Evolutionary conservation across 2,888 invertebrate species (phyloP).

Genomic region (Amblyjoppa fuscipennis): DNA sequence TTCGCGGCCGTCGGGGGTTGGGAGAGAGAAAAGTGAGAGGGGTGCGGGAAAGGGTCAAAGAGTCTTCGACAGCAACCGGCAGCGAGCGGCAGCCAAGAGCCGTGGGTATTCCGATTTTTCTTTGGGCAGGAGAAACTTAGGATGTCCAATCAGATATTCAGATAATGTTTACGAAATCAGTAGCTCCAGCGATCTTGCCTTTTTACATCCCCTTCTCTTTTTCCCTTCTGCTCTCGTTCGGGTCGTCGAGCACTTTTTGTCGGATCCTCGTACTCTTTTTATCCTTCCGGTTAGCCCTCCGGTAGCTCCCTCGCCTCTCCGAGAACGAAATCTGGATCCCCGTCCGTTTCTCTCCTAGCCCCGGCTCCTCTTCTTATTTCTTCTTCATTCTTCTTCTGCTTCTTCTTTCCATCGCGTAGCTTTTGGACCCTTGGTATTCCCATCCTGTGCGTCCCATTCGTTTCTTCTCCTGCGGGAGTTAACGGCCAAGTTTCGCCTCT

Average conservation of each 20-base stretch:
- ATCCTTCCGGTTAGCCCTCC: background rate
- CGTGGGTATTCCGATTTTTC: slow-evolving; percentile 46
- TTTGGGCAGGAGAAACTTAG: slow-evolving; percentile 64
- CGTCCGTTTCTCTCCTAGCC: slow-evolving; percentile 35
- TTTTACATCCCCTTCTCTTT: slow-evolving; percentile 37
- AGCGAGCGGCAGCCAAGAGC: slow-evolving; percentile 32
- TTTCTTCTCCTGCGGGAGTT: slow-evolving; percentile 75
- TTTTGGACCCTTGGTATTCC: slow-evolving; percentile 51
- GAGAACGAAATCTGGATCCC: slow-evolving; percentile 12
- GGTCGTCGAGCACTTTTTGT: background rate
- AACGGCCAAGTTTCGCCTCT: slow-evolving; percentile 76
- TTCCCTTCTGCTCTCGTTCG: background rate
- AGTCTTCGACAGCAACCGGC: slow-evolving; percentile 52
- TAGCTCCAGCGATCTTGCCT: slow-evolving; percentile 37
- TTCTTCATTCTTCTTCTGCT: slow-evolving; percentile 14
- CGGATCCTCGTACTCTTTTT: background rate
- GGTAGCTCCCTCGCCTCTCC: background rate
- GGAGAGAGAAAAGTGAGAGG: slow-evolving; percentile 26
- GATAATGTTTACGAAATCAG: slow-evolving; percentile 81
- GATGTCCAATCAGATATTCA: slow-evolving; percentile 81
- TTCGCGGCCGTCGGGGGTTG: slow-evolving; percentile 8
- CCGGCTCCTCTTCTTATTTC: background rate
- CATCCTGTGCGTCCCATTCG: slow-evolving; percentile 65
- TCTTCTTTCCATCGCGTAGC: slow-evolving; percentile 43
- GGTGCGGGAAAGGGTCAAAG: slow-evolving; percentile 51